Evolutionary conservation across 23 tunicate species (phyloP), one percentile per base, ranked within the genome.

Genomic region (Styela clava): DNA sequence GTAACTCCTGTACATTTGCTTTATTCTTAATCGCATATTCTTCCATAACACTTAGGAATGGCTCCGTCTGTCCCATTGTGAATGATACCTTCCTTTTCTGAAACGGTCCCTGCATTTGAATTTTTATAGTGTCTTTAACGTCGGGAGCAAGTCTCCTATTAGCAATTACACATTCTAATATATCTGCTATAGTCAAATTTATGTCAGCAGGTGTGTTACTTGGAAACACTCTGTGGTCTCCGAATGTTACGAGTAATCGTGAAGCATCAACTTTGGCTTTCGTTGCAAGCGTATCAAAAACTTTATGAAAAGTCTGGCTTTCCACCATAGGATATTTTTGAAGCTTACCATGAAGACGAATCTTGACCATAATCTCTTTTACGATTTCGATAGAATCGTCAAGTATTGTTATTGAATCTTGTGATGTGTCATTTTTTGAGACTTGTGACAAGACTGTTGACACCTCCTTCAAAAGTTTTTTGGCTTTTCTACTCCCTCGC

Each of bases 21-120:
- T 52, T 52, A 24, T 52, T 52, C n/a, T 76, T 25, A 0, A 37
- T 30, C 16, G 81, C 81, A 76, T 76, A 76, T 27, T 76, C 81
- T 31, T 44, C n/a, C 81, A 76, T 76, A 0, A 76, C 65, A 0
- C 24, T 25, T 7, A 25, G 81, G 23, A 76, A 44, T 24, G 81
- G 64, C 29, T 76, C 81, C n/a, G 21, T 44, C 24, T 76, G 35
- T 1, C 81, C 81, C 81, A 76, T 76, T 23, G 81, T 76, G 65
- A 44, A 76, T 24, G 65, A 9, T 26, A 76, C 65, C 29, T 76
- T 76, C 37, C 69, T 36, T 30, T 44, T 76, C n/a, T 76, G 31
- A 29, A 76, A 76, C 24, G 64, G 65, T 36, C 81, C 81, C 64
- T 76, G 81, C 81, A 76, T 76, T 27, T 76, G 81, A 21, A 76